phyloP scores from a whole-genome alignment of 2,797 vertebrate species.

The Enteromius anoplus region DNA sequence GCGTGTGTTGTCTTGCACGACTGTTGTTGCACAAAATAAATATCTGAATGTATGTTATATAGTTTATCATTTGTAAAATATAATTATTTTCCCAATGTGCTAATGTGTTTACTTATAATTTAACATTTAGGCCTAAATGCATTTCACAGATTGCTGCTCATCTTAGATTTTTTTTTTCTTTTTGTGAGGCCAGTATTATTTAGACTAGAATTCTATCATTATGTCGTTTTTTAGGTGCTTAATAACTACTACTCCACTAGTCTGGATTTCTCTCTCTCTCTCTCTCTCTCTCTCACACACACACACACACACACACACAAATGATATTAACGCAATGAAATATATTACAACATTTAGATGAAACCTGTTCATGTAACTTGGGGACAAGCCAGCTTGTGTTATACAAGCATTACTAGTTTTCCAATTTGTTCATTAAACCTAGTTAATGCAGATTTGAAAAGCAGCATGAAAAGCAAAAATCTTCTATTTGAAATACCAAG shows the following conservation, averaged over 20 bases:
- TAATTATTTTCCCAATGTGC: neutral
- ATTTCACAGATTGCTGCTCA: neutral
- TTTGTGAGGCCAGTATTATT: neutral
- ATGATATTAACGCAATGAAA: neutral
- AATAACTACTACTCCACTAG: neutral
- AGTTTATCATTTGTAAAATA: neutral
- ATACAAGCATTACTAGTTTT: neutral
- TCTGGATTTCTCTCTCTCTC: neutral
- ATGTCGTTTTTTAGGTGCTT: neutral
- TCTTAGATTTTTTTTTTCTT: neutral
- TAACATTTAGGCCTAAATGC: neutral
- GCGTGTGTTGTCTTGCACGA: neutral
- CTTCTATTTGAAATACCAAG: neutral
- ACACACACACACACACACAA: neutral
- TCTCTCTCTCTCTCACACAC: neutral
- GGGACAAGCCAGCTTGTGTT: neutral
- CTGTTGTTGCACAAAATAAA: neutral
- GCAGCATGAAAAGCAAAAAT: neutral
- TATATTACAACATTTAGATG: neutral
- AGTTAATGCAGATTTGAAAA: conserved; percentile 11
- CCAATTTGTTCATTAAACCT: neutral
- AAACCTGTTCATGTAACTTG: neutral
- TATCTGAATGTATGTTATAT: neutral
- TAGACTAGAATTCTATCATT: neutral
- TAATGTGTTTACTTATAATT: neutral